Evolutionary conservation across 2,797 vertebrate genomes (phyloP), one percentile per base, ranked within the genome.

Genomic region (Dallia pectoralis): DNA sequence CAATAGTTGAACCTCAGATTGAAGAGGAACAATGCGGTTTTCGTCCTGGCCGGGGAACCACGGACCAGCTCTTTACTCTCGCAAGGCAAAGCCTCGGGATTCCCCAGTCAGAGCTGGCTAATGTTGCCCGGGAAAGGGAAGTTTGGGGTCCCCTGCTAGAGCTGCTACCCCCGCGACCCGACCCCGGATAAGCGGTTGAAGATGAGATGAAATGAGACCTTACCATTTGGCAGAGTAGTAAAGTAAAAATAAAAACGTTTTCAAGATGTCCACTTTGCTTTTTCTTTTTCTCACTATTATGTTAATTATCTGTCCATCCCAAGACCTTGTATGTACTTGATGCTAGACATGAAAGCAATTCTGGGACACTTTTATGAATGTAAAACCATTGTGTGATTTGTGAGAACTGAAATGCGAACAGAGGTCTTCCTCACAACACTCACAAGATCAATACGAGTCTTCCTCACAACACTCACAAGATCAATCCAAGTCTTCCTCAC

Each of bases 401-500:
- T 62, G 25, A 62, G 29, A 29, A 62, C 25, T 30, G 29, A 51
- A 61, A 63, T 56, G 73, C 22, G 25, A 40, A 3, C 32, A 44
- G 47, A 63, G 44, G 33, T 56, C 36, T 40, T 40, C 36, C 36
- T 40, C 36, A 70, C 73, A 25, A n/a, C 2, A n/a, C 51, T 53
- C 51, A 53, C 8, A 53, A 72, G 59, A 40, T 40, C 36, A 40
- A 40, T 5, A 5, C 36, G 5, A 5, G 9, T 7, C 36, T 40
- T 40, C 36, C 36, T 40, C 36, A 70, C 73, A 25, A n/a, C 2
- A n/a, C 51, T 53, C 51, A 53, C 8, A 53, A 72, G 59, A 62
- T 68, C 72, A 69, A 70, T 33, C 72, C 32, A 12, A 3, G 27
- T 14, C 27, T 29, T 78, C 62, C 25, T 22, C 25, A 65, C 71